Evolutionary conservation across 2,888 invertebrate species (phyloP), one percentile per base, ranked within the genome.

Genomic region (Diarsia mendica): DNA sequence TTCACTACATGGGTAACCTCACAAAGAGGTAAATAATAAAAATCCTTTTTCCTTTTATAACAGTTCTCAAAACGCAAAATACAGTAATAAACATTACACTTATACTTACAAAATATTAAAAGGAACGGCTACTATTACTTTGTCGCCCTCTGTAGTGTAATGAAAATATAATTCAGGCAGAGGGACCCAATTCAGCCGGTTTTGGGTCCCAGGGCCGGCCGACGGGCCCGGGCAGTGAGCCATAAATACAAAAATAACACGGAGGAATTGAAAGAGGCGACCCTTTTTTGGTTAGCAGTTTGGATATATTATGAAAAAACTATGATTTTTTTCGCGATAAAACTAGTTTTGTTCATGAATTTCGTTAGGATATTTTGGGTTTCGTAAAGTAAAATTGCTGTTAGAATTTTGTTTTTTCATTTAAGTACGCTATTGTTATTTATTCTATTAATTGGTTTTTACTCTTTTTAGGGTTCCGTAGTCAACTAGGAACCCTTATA

Each of bases 221-320:
- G 20, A 39, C 49, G 28, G 8, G 33, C 53, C 39, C 63, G 49
- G 44, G n/a, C 72, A 55, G 53, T 67, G 49, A 53, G 48, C 72
- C 67, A 70, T 84, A 79, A 83, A 86, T 76, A 84, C 72, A 70
- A 74, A 86, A 84, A 86, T 86, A 84, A 84, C 86, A 79, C 23
- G 49, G 15, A 69, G 60, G 72, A 82, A 84, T 84, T 86, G 86
- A 84, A 86, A 68, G 53, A 13, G 44, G 53, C 46, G 73, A 76
- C 80, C 84, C 73, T 83, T 85, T 84, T 84, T 79, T n/a, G 70
- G 61, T 83, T 64, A 67, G 58, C 63, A 60, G 67, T 73, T 77
- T 58, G 53, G 65, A 33, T 64, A 44, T 85, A 83, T 67, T 48
- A 64, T 46, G 63, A 49, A 28, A 51, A 55, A 33, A 66, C 60